Percentiles rank a stretch among this genome's conserved stretches.
These are phyloP conservation scores for Collichthys lucidus DNA, from an alignment of 2,113 vertebrate species.

Conservation along the genomic window DNA sequence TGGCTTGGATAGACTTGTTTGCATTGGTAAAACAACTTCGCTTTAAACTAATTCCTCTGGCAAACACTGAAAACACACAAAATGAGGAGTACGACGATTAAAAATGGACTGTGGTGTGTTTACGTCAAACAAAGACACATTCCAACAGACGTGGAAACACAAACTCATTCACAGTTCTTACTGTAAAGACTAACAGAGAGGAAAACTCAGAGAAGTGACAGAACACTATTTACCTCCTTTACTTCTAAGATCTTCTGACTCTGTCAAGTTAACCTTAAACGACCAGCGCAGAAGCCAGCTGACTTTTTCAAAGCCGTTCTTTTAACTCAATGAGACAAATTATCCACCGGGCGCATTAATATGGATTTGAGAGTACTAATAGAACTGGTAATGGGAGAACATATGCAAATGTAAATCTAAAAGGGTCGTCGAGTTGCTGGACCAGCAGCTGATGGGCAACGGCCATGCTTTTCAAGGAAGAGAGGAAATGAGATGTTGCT, in stretches of 20 bases:
- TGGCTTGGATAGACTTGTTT: background rate
- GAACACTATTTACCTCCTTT: background rate
- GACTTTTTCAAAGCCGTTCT: background rate
- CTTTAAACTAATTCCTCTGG: background rate
- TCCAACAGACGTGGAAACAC: background rate
- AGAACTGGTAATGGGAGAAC: background rate
- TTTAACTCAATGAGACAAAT: background rate
- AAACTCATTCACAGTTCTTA: background rate
- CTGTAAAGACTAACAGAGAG: slow-evolving; percentile 12
- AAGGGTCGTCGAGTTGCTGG: background rate
- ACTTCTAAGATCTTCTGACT: background rate
- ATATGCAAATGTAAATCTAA: slow-evolving; percentile 9
- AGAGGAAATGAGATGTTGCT: background rate
- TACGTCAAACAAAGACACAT: background rate
- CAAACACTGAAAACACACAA: background rate
- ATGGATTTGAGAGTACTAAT: background rate
- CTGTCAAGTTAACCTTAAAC: background rate
- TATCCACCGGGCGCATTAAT: background rate
- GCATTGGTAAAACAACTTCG: background rate
- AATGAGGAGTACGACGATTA: background rate
- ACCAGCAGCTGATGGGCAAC: background rate
- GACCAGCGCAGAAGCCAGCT: slow-evolving; percentile 1
- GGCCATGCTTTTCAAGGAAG: background rate
- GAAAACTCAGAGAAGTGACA: slow-evolving; percentile 6
- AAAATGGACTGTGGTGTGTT: background rate